A percentile compares a stretch with the other conserved stretches of the same genome.
Evolutionary conservation across 2,797 vertebrate genomes (phyloP).

Genomic region (Limosa lapponica): DNA sequence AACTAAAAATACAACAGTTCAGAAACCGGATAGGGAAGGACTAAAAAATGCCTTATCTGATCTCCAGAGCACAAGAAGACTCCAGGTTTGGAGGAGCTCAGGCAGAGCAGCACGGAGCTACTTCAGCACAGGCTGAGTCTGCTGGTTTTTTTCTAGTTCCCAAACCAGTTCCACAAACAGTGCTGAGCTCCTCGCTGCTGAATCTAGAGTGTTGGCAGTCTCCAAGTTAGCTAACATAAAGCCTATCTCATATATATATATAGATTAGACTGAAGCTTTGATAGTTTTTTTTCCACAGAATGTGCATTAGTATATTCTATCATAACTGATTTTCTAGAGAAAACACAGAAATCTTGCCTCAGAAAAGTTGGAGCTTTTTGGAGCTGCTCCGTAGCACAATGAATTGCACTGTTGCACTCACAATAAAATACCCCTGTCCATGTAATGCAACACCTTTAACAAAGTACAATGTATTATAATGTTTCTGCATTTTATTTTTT

Average conservation of each 20-base stretch:
- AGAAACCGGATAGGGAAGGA: neutral
- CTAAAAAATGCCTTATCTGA: neutral
- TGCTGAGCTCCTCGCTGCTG: neutral
- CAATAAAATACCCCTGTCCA: neutral
- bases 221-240: neutral
- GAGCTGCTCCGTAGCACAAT: neutral
- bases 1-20: neutral
- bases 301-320: neutral
- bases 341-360: neutral
- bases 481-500: neutral
- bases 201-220: neutral
- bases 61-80: neutral
- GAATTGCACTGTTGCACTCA: neutral
- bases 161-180: neutral
- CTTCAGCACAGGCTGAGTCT: neutral
- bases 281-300: neutral
- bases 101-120: neutral
- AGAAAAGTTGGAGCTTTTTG: neutral
- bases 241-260: accelerated
- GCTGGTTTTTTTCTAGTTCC: neutral
- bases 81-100: neutral
- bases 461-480: neutral
- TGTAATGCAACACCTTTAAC: neutral
- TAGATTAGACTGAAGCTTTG: neutral
- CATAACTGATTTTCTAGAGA: neutral